Base-by-base conservation (phyloP, 2,797 vertebrate genomes). In the Lepus oiostolus region DNA sequence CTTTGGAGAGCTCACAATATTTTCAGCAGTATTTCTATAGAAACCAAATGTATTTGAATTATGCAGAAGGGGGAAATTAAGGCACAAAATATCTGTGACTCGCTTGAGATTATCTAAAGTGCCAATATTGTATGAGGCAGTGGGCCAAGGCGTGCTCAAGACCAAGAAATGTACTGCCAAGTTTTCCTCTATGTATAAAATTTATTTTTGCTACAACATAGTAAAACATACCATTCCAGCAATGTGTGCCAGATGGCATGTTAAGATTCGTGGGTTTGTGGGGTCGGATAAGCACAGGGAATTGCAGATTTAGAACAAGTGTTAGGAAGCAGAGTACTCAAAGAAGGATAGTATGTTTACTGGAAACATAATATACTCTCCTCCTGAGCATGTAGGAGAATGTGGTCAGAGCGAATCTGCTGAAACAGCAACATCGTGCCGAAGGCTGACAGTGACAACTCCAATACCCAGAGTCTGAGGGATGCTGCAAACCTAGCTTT, bases 181-280 rank as follows among this genome's bases (percentile, higher is more conserved):
- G 84, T 95, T 96, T 96, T 91, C 80, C 54, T 95, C 72, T 94
- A 91, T 89, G 87, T 79, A 81, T 88, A 90, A 95, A 89, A 95
- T 96, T 95, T 96, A 95, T 96, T 96, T 97, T 97, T 96, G 77
- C 90, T 94, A 89, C 94, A 96, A 94, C 80, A 93, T 87, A 94
- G 77, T 79, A 95, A 96, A 97, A 96, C 81, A 94, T 26, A 82
- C 68, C 65, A 71, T 76, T 95, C 82, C 52, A 80, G 77, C 85
- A 79, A 85, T 88, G 62, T 35, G 26, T 76, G 75, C 94, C 96
- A 96, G 96, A 96, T 95, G 95, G 94, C 94, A 93, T 90, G 76
- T 67, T 94, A 90, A 92, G 91, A 93, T 86, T 75, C 11, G 10
- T 96, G 80, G 79, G 47, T 86, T 91, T 97, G 80, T 72, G 42